Percentiles rank a stretch among this genome's conserved stretches.
phyloP scores from a whole-genome alignment of 2,113 vertebrate genomes.

The Coryphaenoides rupestris region DNA sequence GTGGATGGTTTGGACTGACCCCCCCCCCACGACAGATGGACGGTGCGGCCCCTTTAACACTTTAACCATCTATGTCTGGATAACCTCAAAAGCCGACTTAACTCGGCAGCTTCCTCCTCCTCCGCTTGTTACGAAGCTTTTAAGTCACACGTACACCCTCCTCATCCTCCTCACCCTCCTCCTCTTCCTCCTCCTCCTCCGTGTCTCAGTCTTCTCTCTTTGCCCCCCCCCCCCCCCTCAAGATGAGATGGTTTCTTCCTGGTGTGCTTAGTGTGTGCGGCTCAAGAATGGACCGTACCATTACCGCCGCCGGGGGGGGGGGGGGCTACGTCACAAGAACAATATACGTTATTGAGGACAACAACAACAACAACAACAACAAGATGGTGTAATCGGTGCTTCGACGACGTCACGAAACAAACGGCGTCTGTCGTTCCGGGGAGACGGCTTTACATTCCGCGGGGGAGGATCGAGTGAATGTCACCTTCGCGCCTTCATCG shows the following conservation, averaged over 20 bases:
- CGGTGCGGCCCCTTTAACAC: constrained; percentile 7
- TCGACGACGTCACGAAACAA: not conserved
- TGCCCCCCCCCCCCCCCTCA: not conserved
- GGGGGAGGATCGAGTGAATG: not conserved
- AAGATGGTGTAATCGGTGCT: not conserved
- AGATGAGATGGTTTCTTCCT: constrained; percentile 1
- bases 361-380: too few relatives aligned
- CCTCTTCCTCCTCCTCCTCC: not conserved
- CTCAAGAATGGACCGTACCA: not conserved
- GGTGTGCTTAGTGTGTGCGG: not conserved
- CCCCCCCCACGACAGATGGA: not conserved
- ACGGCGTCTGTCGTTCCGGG: not conserved
- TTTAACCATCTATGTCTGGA: constrained; percentile 11
- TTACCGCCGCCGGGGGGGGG: not conserved
- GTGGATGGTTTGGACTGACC: too few relatives aligned
- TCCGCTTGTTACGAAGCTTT: constrained; percentile 12
- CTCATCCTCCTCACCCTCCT: not conserved
- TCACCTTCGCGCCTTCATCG: too few relatives aligned
- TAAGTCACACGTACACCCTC: not conserved
- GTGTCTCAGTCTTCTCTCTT: too few relatives aligned
- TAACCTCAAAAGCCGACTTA: constrained; percentile 24
- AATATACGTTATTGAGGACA: not conserved
- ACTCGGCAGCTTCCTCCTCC: constrained; percentile 4
- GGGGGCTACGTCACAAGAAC: not conserved
- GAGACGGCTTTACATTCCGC: not conserved